Conservation (phyloP, 2,113 vertebrate genomes). For the Epinephelus lanceolatus region DNA sequence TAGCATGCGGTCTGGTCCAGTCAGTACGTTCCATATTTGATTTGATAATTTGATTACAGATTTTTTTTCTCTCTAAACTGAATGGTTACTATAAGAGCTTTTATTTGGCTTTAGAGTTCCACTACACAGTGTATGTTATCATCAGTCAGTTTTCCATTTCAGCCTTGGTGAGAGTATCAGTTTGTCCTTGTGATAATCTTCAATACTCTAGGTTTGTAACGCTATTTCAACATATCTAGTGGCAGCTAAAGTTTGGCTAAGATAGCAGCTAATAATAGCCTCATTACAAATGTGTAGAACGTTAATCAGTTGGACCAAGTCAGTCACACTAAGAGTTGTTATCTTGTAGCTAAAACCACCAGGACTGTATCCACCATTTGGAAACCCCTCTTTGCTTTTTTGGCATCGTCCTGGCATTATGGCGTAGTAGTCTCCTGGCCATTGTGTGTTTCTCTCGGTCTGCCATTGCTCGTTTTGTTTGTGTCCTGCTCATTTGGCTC, state of each 20-base stretch:
- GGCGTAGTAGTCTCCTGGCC: constrained; percentile 13
- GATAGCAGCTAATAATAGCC: not conserved
- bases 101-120: constrained; percentile 14
- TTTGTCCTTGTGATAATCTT: not conserved
- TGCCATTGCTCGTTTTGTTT: constrained; percentile 34
- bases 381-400: not conserved
- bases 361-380: not conserved
- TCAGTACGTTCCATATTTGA: constrained; percentile 7
- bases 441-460: constrained; percentile 20
- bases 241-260: not conserved
- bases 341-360: constrained; percentile 18
- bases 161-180: not conserved
- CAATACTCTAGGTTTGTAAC: not conserved
- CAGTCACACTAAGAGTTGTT: not conserved
- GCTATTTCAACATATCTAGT: constrained; percentile 5
- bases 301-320: not conserved
- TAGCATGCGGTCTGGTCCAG: constrained; percentile 3
- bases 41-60: constrained; percentile 19
- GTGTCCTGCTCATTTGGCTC: constrained; percentile 41
- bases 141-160: not conserved
- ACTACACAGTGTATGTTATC: not conserved
- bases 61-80: not conserved
- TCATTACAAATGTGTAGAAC: not conserved
- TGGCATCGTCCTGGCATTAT: not conserved
- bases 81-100: constrained; percentile 9